Evolutionary conservation across 2,888 invertebrate species (phyloP), one percentile per base, ranked within the genome.

Genomic region (Lasioglossum pauxillum): DNA sequence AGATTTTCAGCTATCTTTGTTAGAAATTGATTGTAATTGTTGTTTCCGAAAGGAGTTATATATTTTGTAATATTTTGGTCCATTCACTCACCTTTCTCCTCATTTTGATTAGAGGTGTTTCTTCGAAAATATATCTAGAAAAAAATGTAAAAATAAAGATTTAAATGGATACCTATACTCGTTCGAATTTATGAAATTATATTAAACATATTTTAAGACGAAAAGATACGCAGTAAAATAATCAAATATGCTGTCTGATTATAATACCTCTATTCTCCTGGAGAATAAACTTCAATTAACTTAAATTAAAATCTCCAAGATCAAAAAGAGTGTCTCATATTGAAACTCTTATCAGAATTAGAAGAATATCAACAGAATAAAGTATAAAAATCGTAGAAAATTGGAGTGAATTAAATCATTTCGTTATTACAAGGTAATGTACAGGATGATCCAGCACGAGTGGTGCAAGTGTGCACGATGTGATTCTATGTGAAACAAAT

Each of bases 21-120:
- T 60, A 60, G 23, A 23, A 53, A 23, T 8, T 23, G 8, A 23
- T 53, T 23, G 2, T 7, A 53, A 53, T 23, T 23, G 8, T 23
- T 53, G 53, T 53, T 23, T 10, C 23, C 23, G 8, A 23, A 10
- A 49, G 19, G 27, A 16, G 60, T 60, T 60, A 60, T 53, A 23
- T 53, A 8, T 23, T 23, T 60, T 27, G 27, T 60, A 60, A 60
- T 60, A 60, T 27, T 31, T 27, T 27, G 4, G 14, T 16, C 60
- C 14, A 27, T 27, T 27, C 60, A 60, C 60, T 60, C 60, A 60
- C 60, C 60, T 60, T 60, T 60, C 60, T 60, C 60, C 60, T 60
- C 60, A 60, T 60, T 27, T 60, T 60, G 60, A 60, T 60, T 14
- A 60, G 60, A 60, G 60, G 60, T 60, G 60, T 60, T 27, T 60